These are phyloP conservation scores for Chrysotoxum bicinctum DNA, from an alignment of 2,888 invertebrate genomes.

Conservation along the genomic window DNA sequence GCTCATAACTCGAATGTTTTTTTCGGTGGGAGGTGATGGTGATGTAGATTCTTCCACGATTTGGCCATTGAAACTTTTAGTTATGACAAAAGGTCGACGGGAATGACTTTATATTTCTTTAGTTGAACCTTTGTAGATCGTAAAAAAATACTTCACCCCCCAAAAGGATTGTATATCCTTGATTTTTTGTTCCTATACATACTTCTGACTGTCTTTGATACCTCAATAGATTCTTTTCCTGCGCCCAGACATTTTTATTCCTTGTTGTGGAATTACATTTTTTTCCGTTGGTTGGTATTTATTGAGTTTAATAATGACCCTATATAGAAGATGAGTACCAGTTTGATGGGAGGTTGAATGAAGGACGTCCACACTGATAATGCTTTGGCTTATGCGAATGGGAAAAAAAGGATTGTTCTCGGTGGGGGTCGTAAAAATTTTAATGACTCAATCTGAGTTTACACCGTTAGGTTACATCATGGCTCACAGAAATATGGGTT, in stretches of 20 bases:
- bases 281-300: conserved; percentile 46
- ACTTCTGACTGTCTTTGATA: conserved; percentile 2
- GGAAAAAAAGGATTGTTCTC: conserved; percentile 51
- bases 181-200: conserved; percentile 33
- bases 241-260: conserved; percentile 57
- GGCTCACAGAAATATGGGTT: neutral
- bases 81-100: conserved; percentile 66
- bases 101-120: conserved; percentile 67
- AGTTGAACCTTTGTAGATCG: conserved; percentile 62
- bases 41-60: conserved; percentile 40
- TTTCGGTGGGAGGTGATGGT: neutral
- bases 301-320: conserved; percentile 57
- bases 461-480: conserved; percentile 40
- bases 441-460: conserved; percentile 65
- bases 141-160: conserved; percentile 40
- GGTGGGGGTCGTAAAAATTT: conserved; percentile 57
- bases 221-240: conserved; percentile 34
- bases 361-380: neutral
- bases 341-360: conserved; percentile 23
- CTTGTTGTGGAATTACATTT: conserved; percentile 64
- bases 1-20: conserved; percentile 38
- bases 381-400: neutral
- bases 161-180: conserved; percentile 26
- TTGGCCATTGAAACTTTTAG: conserved; percentile 62
- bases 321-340: conserved; percentile 37